These are phyloP conservation scores for Rhinolophus sinicus DNA, from an alignment of 2,113 vertebrate species.

Conservation along the genomic window DNA sequence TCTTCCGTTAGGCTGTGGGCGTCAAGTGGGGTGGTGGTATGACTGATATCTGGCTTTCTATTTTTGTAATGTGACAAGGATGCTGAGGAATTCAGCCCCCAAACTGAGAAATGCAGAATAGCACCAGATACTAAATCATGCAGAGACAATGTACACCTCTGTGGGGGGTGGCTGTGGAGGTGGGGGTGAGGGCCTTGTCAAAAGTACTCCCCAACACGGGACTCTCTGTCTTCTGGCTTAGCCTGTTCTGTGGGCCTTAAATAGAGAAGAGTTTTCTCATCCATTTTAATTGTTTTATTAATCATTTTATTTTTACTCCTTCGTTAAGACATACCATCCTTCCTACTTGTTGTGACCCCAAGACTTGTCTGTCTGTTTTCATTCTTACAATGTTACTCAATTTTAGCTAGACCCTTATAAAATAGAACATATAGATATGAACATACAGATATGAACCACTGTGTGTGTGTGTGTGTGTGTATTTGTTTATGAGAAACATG, in stretches of 20 bases:
- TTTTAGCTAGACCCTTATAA: background rate
- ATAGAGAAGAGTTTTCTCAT: background rate
- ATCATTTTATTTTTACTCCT: conserved; percentile 12
- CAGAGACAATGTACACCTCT: conserved; percentile 77
- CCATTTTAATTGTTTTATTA: background rate
- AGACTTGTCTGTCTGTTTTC: background rate
- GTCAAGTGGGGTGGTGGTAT: conserved; percentile 67
- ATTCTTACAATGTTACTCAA: background rate
- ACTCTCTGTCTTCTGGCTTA: conserved; percentile 6
- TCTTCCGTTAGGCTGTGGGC: conserved; percentile 62
- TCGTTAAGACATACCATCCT: background rate
- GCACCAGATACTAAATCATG: conserved; percentile 74
- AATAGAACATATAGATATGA: background rate
- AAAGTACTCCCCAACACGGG: conserved; percentile 1
- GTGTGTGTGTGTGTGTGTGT: no score
- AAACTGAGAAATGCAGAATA: conserved; percentile 75
- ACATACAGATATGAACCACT: background rate
- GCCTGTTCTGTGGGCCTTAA: conserved; percentile 35
- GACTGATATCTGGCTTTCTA: conserved; percentile 77
- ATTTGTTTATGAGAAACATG: background rate
- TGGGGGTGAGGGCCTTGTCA: conserved; percentile 57
- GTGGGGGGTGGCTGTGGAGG: conserved; percentile 61
- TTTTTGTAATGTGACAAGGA: conserved; percentile 73
- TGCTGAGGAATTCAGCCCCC: conserved; percentile 78
- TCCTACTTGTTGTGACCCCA: background rate